A percentile compares a stretch with the other conserved stretches of the same genome.
Conservation (phyloP, 2,113 vertebrate species). For the Antechinus stuartii region DNA sequence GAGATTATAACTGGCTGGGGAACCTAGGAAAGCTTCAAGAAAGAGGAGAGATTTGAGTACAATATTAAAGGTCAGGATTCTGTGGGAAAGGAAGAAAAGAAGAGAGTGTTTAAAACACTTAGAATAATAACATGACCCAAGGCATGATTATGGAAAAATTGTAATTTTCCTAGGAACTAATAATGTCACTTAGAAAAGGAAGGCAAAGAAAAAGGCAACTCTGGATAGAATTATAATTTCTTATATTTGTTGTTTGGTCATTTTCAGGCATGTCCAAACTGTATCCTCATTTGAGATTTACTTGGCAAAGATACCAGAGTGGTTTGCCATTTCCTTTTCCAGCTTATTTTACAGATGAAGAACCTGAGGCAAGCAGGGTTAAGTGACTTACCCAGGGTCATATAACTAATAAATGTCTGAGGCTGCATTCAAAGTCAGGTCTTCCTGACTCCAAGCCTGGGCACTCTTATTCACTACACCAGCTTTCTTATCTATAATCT, state of each 20-base stretch:
- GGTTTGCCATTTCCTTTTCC: no score
- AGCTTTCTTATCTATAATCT: not conserved
- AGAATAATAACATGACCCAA: not conserved
- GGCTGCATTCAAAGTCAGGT: no score
- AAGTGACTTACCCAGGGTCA: no score
- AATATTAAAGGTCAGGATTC: not conserved
- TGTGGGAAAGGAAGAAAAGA: not conserved
- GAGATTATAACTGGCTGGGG: not conserved
- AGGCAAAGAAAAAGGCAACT: not conserved
- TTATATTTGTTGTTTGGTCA: not conserved
- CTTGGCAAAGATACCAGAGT: no score
- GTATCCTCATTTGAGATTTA: no score
- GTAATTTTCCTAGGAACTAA: not conserved
- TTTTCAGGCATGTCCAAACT: no score
- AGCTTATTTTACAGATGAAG: no score
- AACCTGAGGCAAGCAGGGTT: no score
- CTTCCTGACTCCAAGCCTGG: no score
- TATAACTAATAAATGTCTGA: no score
- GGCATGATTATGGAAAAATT: not conserved
- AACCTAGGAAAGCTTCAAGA: not conserved
- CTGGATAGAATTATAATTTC: not conserved
- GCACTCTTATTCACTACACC: no score
- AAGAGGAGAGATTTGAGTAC: not conserved
- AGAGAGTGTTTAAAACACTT: not conserved
- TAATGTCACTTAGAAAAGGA: not conserved